A percentile compares a stretch with the other conserved stretches of the same genome.
phyloP scores from a whole-genome alignment of 2,113 vertebrate genomes.

The Laticauda colubrina region DNA sequence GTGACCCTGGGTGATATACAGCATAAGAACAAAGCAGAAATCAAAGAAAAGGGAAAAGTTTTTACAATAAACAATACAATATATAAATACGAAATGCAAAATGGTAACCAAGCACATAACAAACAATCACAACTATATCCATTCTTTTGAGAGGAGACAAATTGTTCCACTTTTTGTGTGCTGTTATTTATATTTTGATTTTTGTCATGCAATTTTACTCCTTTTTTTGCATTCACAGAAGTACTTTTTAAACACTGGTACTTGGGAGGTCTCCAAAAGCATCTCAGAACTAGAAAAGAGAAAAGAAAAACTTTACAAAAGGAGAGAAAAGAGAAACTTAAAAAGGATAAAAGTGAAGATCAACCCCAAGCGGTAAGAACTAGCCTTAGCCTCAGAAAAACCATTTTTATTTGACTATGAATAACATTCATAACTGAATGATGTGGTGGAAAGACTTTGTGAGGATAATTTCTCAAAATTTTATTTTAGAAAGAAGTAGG shows the following conservation, averaged over 20 bases:
- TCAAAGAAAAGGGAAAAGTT: not conserved
- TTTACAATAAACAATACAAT: not conserved
- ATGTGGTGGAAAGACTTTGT: not conserved
- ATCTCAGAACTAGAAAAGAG: conserved; percentile 48
- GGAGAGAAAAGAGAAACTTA: conserved; percentile 50
- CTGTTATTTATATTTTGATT: not conserved
- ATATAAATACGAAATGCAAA: not conserved
- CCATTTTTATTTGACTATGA: not conserved
- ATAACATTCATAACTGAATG: not conserved
- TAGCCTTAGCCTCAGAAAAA: not conserved
- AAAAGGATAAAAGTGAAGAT: conserved; percentile 62
- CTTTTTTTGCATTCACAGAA: conserved; percentile 52
- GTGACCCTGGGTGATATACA: not conserved
- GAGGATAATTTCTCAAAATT: not conserved
- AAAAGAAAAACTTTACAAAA: conserved; percentile 52
- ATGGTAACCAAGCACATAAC: not conserved
- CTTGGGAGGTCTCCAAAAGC: conserved; percentile 35
- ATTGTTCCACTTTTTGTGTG: not conserved
- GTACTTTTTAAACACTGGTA: conserved; percentile 42
- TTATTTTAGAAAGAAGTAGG: not conserved
- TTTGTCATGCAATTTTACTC: not conserved
- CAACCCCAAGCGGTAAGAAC: conserved; percentile 63
- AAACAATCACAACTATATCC: not conserved
- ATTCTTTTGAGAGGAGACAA: not conserved
- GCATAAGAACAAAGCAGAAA: not conserved